Evolutionary conservation across 92 coral and sea anemone genomes (phyloP), one percentile per base, ranked within the genome.

Genomic region (Palythoa heliodiscus): DNA sequence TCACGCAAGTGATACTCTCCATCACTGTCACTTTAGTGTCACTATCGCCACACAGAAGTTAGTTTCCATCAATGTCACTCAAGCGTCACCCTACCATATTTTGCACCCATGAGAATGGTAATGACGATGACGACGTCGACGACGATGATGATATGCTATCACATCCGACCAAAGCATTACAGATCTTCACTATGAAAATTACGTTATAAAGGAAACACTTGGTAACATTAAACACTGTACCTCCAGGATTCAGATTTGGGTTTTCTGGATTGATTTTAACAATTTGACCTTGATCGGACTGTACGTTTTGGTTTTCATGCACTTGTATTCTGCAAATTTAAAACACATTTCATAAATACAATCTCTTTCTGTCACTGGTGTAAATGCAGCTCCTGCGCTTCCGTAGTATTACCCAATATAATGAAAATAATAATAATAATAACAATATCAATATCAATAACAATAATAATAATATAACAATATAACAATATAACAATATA

Each of bases 251-350:
- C 2, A 87, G 82, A 11, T 90, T 85, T 57, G 81, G 92, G 57
- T 73, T 88, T 5, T 83, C 89, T 58, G 87, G 53, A 47, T 37
- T 69, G 73, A 92, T 77, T 2, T 88, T 70, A 1, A 94, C 80
- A 55, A 94, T 92, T 35, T 92, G 85, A 11, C 90, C 86, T 58
- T 73, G 78, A 48, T 91, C 94, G 17, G 67, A 63, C 12, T 68
- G 83, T n/a, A 35, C 20, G 52, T 76, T 83, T 69, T 91, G 91
- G 64, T 89, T 93, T 39, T 93, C 93, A 66, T 89, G 92, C 35
- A 75, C 95, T 25, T 92, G 90, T 24, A 60, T 29, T 54, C 91
- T 87, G 47, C 23, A 16, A 53, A 17, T 43, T 64, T 22, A 79
- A 25, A 64, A 11, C 35, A 7, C 12, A 79, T 23, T 5, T 14